Evolutionary conservation across 2,888 invertebrate species (phyloP), one percentile per base, ranked within the genome.

Genomic region (Acanthacorydalis orientalis): DNA sequence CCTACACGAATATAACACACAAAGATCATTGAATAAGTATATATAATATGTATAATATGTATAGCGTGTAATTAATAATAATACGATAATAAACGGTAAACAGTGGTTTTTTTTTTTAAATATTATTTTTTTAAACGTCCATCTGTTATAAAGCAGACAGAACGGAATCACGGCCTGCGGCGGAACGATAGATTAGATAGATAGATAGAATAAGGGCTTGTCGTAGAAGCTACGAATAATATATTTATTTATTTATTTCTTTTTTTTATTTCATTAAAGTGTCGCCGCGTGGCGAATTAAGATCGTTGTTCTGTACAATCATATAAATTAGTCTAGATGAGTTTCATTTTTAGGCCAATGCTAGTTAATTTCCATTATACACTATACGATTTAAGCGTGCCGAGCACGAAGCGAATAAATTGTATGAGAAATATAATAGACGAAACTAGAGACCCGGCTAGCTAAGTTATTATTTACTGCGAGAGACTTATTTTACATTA

Each of bases 301-400:
- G 63, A 64, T 66, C 66, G 66, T 66, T 66, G 66, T 66, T 65
- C 66, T 65, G 64, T 65, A 64, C 57, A 60, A 15, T 41, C 31
- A 23, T 65, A 61, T 63, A 64, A 49, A 64, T 65, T 66, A 66
- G 64, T 64, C 65, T 66, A 66, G 61, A 63, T 59, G 60, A 63
- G 64, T 66, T 66, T 64, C 65, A 61, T 63, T 63, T 41, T 60
- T 65, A 65, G 67, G 65, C 65, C 67, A 63, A 63, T 41, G 23
- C 23, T 23, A 61, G 57, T 62, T 48, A 38, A 15, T 38, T 38
- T 38, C 39, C 39, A 9, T 38, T 38, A 38, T 38, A 38, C 15
- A 15, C 12, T 38, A 38, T 38, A 12, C 39, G 39, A 15, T 38
- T 38, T 8, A 38, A 8, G 39, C 39, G 12, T 38, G 12, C 39